Percentiles rank a stretch among this genome's conserved stretches.
Conservation (phyloP, 2,888 invertebrate genomes). For the Erannis defoliaria region DNA sequence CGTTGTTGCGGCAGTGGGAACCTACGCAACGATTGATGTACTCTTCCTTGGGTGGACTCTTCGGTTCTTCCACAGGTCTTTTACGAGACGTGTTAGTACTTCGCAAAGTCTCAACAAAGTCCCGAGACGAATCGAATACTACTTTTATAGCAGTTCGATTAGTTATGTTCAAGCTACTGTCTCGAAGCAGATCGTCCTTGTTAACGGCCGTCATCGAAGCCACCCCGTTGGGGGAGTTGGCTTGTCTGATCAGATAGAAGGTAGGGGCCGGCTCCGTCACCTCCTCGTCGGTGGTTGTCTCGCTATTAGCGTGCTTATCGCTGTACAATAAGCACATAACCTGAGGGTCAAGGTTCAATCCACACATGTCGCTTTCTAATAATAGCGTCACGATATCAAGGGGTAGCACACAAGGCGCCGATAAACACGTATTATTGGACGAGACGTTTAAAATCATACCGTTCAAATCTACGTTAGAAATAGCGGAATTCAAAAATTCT, state of each 20-base stretch:
- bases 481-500: slow-evolving; percentile 68
- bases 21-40: slow-evolving; percentile 71
- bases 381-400: slow-evolving; percentile 73
- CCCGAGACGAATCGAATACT: slow-evolving; percentile 77
- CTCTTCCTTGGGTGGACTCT: slow-evolving; percentile 60
- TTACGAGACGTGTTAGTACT: slow-evolving; percentile 65
- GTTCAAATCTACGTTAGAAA: slow-evolving; percentile 66
- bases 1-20: slow-evolving; percentile 68
- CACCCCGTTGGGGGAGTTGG: slow-evolving; percentile 67
- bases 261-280: slow-evolving; percentile 78
- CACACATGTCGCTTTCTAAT: slow-evolving; percentile 77
- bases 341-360: slow-evolving; percentile 71
- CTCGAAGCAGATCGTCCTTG: slow-evolving; percentile 71
- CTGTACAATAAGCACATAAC: slow-evolving; percentile 79
- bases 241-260: slow-evolving; percentile 79
- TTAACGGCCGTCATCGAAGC: slow-evolving; percentile 76
- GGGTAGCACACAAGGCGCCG: slow-evolving; percentile 78
- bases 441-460: slow-evolving; percentile 69
- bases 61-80: slow-evolving; percentile 56
- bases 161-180: slow-evolving; percentile 73
- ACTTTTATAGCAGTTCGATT: slow-evolving; percentile 78
- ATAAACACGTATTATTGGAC: slow-evolving; percentile 80
- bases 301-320: slow-evolving; percentile 69
- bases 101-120: slow-evolving; percentile 78
- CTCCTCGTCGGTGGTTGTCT: slow-evolving; percentile 69